phyloP scores from a whole-genome alignment of 1,140 invertebrate genomes.

The Trichonephila inaurata region DNA sequence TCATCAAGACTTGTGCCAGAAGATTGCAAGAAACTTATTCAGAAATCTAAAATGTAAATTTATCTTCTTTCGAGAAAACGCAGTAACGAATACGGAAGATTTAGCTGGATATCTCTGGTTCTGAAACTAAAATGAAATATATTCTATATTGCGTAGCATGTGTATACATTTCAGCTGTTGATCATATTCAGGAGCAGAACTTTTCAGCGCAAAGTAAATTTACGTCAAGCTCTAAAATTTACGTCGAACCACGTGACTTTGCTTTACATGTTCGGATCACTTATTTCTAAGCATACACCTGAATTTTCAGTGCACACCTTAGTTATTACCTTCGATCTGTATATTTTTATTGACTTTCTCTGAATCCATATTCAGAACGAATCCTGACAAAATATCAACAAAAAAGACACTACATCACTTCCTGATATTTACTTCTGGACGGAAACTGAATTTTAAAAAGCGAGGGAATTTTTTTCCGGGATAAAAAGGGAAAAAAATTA shows the following conservation, averaged over 20 bases:
- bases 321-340: background rate
- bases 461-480: background rate
- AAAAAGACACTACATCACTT: background rate
- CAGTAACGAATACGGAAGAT: background rate
- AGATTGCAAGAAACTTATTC: background rate
- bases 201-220: background rate
- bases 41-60: background rate
- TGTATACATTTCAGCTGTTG: background rate
- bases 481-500: constrained; percentile 13
- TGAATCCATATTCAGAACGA: background rate
- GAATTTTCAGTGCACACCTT: background rate
- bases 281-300: background rate
- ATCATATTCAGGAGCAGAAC: background rate
- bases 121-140: background rate
- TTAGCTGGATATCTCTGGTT: background rate
- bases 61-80: background rate
- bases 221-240: constrained; percentile 1
- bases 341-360: constrained; percentile 2
- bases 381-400: background rate
- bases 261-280: background rate
- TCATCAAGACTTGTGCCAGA: background rate
- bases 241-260: background rate
- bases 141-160: background rate
- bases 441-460: background rate
- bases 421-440: background rate